These are phyloP conservation scores for Chironomus tentans DNA, from an alignment of 2,888 invertebrate genomes.

Conservation along the genomic window DNA sequence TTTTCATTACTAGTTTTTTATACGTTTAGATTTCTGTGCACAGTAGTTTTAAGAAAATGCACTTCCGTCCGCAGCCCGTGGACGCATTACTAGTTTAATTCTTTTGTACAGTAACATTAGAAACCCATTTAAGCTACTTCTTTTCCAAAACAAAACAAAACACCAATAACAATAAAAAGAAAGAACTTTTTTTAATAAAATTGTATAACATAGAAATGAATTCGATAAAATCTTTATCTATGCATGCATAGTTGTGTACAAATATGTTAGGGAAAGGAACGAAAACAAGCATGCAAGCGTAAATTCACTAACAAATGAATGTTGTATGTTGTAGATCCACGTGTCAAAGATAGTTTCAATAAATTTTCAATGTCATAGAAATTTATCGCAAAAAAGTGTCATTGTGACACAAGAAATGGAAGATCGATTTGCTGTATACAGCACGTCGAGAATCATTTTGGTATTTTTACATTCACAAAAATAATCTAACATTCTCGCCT, in stretches of 20 bases:
- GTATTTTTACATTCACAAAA: neutral
- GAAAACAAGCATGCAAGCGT: conserved; percentile 1
- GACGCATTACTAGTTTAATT: too few species aligned
- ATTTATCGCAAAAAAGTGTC: neutral
- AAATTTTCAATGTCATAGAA: neutral
- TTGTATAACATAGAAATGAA: too few species aligned
- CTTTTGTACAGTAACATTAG: neutral
- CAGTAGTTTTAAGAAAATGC: too few species aligned
- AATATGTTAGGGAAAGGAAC: too few species aligned
- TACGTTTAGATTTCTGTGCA: too few species aligned
- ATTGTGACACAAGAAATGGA: neutral
- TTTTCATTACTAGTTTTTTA: too few species aligned
- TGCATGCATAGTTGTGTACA: too few species aligned
- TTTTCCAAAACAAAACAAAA: neutral
- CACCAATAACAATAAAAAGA: too few species aligned
- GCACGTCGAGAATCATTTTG: too few species aligned
- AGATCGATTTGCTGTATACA: neutral
- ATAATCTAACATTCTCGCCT: neutral
- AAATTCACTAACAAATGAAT: neutral
- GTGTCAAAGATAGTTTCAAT: neutral
- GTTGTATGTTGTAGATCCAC: neutral
- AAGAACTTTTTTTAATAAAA: too few species aligned
- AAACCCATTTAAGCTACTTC: neutral
- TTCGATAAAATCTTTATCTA: too few species aligned
- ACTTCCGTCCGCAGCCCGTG: too few species aligned